Conservation (phyloP, 1,140 invertebrate species). For the Pachypsylla venusta region DNA sequence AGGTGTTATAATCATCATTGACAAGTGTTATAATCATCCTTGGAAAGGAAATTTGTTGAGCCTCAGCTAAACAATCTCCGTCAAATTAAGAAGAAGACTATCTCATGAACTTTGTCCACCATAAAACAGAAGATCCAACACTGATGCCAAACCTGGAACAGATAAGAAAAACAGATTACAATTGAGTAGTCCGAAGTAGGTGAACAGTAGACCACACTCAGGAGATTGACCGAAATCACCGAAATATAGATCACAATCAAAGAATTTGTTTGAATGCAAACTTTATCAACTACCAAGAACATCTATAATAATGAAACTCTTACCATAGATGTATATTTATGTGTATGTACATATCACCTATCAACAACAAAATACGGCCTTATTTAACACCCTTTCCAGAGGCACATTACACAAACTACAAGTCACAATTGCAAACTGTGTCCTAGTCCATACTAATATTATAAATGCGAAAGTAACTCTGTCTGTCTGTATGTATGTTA, state of each 20-base stretch:
- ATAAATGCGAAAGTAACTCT: too few relatives aligned
- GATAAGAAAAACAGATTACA: not conserved
- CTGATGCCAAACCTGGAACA: not conserved
- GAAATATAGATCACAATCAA: not conserved
- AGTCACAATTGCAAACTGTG: too few relatives aligned
- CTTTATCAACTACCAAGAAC: not conserved
- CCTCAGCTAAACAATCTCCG: too few relatives aligned
- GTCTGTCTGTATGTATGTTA: too few relatives aligned
- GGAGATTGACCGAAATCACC: not conserved
- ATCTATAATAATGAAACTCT: not conserved
- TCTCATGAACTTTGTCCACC: slow-evolving; percentile 2
- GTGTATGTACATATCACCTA: not conserved
- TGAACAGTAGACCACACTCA: not conserved
- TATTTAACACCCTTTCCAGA: too few relatives aligned
- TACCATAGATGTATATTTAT: not conserved
- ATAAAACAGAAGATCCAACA: not conserved
- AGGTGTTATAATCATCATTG: too few relatives aligned
- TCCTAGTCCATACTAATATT: too few relatives aligned
- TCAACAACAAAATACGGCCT: too few relatives aligned
- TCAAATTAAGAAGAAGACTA: too few relatives aligned
- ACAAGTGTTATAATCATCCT: too few relatives aligned
- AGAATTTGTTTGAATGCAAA: not conserved
- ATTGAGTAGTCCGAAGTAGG: not conserved
- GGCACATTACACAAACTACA: too few relatives aligned
- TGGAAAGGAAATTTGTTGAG: too few relatives aligned